Conservation (phyloP, 2,113 vertebrate species). For the Gnathonemus longibarbis region DNA sequence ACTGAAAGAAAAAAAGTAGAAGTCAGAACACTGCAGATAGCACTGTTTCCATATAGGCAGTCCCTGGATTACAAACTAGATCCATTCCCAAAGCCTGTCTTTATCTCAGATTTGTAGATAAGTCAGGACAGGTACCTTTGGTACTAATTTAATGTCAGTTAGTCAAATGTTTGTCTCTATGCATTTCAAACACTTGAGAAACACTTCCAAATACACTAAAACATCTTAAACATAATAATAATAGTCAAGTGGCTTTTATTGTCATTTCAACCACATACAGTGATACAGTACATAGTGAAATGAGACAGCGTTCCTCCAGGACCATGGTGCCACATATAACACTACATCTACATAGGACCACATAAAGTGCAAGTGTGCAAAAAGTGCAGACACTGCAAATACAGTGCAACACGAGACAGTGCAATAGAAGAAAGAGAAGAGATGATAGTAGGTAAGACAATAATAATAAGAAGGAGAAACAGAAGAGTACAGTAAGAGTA, state of each 20-base stretch:
- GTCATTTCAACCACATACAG: too few species aligned
- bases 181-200: neutral
- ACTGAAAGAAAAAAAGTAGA: constrained; percentile 51
- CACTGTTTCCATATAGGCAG: neutral
- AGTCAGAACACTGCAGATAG: neutral
- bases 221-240: neutral
- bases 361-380: too few species aligned
- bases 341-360: too few species aligned
- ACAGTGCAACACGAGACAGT: too few species aligned
- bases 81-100: neutral
- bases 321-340: too few species aligned
- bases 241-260: neutral
- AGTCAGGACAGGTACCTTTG: neutral
- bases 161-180: neutral
- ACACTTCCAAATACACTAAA: neutral
- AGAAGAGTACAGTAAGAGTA: neutral
- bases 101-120: neutral
- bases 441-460: too few species aligned
- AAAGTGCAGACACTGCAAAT: too few species aligned
- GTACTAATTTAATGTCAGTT: neutral
- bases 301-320: too few species aligned
- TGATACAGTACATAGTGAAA: too few species aligned
- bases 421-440: too few species aligned
- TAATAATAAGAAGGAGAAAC: too few species aligned
- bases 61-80: neutral